Evolutionary conservation across 2,797 vertebrate genomes (phyloP).

Genomic region (Hapalemur alaotrensis): DNA sequence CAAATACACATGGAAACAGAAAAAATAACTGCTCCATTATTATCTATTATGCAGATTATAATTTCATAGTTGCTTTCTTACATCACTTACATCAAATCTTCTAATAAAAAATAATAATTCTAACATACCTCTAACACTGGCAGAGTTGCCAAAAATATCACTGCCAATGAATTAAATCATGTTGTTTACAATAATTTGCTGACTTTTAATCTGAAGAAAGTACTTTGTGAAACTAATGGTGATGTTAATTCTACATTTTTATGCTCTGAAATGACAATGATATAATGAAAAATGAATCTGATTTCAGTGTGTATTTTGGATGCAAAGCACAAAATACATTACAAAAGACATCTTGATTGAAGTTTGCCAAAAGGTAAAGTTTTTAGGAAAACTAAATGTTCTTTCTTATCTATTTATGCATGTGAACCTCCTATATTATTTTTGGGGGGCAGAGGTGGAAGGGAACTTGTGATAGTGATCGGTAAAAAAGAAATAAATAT

Average conservation of each 20-base stretch:
- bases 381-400: not conserved
- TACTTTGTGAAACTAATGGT: constrained; percentile 81
- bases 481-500: not conserved
- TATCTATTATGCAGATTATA: constrained; percentile 39
- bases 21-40: constrained; percentile 35
- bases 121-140: not conserved
- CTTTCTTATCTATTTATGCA: not conserved
- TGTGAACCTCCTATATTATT: not conserved
- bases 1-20: not conserved
- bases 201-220: constrained; percentile 79
- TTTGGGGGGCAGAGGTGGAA: not conserved
- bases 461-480: not conserved
- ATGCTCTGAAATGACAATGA: constrained; percentile 80
- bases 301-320: constrained; percentile 68
- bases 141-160: constrained; percentile 46
- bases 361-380: not conserved
- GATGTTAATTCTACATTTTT: constrained; percentile 80
- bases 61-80: constrained; percentile 53
- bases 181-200: constrained; percentile 79
- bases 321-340: constrained; percentile 68
- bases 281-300: constrained; percentile 71
- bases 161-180: constrained; percentile 73
- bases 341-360: constrained; percentile 59
- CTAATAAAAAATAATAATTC: constrained; percentile 40
- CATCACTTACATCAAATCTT: not conserved